phyloP scores from a whole-genome alignment of 2,113 vertebrate species.

The Macheiramphus alcinus region DNA sequence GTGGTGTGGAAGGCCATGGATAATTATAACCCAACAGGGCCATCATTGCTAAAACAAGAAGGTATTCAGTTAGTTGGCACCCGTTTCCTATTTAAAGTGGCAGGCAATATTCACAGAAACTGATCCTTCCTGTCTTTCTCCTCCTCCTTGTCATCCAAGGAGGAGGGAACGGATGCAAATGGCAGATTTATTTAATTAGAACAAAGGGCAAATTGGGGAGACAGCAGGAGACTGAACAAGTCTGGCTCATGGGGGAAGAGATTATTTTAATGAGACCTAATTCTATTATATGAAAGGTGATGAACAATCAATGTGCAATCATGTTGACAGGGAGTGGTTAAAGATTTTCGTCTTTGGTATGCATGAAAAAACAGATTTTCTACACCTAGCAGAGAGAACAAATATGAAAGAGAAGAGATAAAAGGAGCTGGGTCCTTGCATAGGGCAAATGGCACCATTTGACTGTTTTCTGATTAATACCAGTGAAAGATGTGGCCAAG shows the following conservation, averaged over 20 bases:
- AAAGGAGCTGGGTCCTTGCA: not conserved
- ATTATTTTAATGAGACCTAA: not conserved
- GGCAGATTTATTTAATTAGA: not conserved
- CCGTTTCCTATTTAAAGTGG: not conserved
- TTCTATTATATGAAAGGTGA: not conserved
- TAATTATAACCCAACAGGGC: not conserved
- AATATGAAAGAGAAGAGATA: not conserved
- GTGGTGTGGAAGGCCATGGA: not conserved
- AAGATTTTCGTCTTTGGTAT: not conserved
- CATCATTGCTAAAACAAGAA: not conserved
- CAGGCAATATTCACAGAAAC: accelerated
- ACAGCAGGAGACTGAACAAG: not conserved
- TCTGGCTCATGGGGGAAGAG: not conserved
- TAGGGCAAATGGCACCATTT: not conserved
- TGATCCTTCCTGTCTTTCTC: not conserved
- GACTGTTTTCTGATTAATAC: not conserved
- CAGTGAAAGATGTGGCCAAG: not conserved
- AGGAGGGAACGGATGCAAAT: not conserved
- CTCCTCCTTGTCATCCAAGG: not conserved
- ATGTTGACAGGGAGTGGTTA: not conserved
- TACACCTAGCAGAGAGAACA: not conserved
- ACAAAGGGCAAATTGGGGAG: not conserved
- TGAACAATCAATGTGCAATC: not conserved
- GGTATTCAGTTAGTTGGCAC: accelerated
- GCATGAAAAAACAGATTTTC: not conserved